A percentile compares a stretch with the other conserved stretches of the same genome.
These are phyloP conservation scores for Epirrita christyi DNA, from an alignment of 2,888 invertebrate genomes.

Conservation along the genomic window DNA sequence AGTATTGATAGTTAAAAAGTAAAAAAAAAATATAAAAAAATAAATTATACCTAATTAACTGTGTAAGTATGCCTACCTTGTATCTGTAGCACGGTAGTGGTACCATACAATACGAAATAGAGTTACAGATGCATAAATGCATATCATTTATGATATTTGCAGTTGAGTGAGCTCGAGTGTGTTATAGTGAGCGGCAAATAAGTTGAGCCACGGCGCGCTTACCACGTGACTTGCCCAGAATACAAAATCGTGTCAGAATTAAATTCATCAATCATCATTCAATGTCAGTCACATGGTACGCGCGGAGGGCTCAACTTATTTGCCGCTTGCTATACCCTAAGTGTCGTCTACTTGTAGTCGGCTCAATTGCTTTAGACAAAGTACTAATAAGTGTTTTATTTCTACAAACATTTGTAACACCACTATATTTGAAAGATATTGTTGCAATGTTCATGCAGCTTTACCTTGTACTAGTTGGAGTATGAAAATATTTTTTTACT, in stretches of 20 bases:
- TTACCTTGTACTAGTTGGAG: conserved; percentile 74
- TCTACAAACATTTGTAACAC: conserved; percentile 51
- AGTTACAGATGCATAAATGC: conserved; percentile 51
- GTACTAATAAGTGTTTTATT: conserved; percentile 43
- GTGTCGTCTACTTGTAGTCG: conserved; percentile 30
- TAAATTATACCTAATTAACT: conserved; percentile 52
- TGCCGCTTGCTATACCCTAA: too few species aligned
- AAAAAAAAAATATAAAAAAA: conserved; percentile 64
- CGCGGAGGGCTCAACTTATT: too few species aligned
- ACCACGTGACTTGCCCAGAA: too few species aligned
- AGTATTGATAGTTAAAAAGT: conserved; percentile 62
- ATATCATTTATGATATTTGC: conserved; percentile 51
- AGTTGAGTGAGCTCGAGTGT: conserved; percentile 37
- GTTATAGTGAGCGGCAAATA: too few species aligned
- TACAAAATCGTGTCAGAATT: too few species aligned
- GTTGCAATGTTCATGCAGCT: conserved; percentile 66
- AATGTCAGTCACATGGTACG: too few species aligned
- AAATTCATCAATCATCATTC: too few species aligned
- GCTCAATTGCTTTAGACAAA: conserved; percentile 47
- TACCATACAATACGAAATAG: conserved; percentile 49
- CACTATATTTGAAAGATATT: conserved; percentile 44
- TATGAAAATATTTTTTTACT: conserved; percentile 82
- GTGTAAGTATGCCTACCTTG: conserved; percentile 58
- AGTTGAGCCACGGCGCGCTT: too few species aligned
- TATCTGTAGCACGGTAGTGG: conserved; percentile 55